These are phyloP conservation scores for Rallus crepitans DNA, from an alignment of 2,797 vertebrate genomes.

Conservation along the genomic window DNA sequence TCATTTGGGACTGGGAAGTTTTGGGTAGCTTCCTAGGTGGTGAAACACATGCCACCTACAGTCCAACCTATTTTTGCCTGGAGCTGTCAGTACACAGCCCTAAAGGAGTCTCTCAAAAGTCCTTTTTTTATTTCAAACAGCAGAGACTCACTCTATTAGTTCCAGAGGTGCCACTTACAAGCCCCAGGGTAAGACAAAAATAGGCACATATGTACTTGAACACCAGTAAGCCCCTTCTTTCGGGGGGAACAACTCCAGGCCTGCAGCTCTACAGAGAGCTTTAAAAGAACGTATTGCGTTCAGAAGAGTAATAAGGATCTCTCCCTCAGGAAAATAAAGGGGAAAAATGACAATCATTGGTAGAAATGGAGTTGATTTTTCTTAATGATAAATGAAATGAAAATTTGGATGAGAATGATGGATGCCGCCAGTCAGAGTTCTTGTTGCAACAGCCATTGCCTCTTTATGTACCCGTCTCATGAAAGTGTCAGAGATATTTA, in stretches of 20 bases:
- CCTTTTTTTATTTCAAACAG: neutral
- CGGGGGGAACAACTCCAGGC: neutral
- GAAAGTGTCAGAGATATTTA: slow-evolving; percentile 57
- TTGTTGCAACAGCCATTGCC: slow-evolving; percentile 54
- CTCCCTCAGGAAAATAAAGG: slow-evolving; percentile 16
- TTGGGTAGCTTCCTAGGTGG: neutral
- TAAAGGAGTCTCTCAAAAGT: neutral
- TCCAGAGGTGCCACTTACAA: neutral
- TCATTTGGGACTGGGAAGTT: neutral
- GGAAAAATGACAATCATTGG: slow-evolving; percentile 22
- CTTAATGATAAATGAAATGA: slow-evolving; percentile 71
- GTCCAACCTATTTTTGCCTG: neutral
- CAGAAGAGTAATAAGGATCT: neutral
- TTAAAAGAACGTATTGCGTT: neutral
- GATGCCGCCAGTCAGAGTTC: slow-evolving; percentile 68
- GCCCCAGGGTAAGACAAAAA: neutral
- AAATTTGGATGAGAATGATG: slow-evolving; percentile 52
- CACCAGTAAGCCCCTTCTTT: neutral
- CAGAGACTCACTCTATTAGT: neutral
- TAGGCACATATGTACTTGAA: accelerated
- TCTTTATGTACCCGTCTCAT: slow-evolving; percentile 37
- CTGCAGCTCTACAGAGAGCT: neutral
- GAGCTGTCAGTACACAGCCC: neutral
- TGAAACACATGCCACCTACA: neutral
- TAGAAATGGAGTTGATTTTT: slow-evolving; percentile 71